phyloP scores from a whole-genome alignment of 2,113 vertebrate species.

The Podocnemis expansa region DNA sequence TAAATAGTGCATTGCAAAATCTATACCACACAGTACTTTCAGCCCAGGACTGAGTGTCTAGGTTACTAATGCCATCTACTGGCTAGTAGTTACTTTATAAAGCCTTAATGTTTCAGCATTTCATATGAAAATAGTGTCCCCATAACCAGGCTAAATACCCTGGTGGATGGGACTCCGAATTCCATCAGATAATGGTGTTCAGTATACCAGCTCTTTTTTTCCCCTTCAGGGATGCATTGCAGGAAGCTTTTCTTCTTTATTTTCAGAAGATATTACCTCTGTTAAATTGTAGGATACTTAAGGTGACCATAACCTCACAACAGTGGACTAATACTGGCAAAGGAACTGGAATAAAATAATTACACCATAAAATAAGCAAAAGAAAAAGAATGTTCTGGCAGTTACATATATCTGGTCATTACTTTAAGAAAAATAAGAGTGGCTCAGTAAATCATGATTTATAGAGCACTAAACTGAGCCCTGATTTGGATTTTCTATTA shows the following conservation, averaged over 20 bases:
- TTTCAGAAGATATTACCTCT: not conserved
- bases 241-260: slow-evolving; percentile 56
- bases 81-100: slow-evolving; percentile 27
- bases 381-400: slow-evolving; percentile 5
- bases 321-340: not conserved
- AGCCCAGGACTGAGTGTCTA: not conserved
- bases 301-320: not conserved
- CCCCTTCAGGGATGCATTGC: not conserved
- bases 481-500: slow-evolving; percentile 1
- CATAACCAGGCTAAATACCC: not conserved
- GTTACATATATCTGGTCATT: not conserved
- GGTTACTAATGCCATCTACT: slow-evolving; percentile 73
- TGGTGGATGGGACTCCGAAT: not conserved
- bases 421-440: slow-evolving; percentile 3
- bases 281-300: not conserved
- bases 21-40: not conserved
- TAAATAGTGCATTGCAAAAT: slow-evolving; percentile 69
- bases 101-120: not conserved
- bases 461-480: slow-evolving; percentile 2
- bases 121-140: not conserved
- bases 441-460: slow-evolving; percentile 1
- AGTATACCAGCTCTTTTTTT: not conserved
- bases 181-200: not conserved
- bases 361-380: not conserved
- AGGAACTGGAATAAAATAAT: slow-evolving; percentile 31